Evolutionary conservation across 64 coral and sea anemone species (phyloP).

Genomic region (Anthopleura sola): DNA sequence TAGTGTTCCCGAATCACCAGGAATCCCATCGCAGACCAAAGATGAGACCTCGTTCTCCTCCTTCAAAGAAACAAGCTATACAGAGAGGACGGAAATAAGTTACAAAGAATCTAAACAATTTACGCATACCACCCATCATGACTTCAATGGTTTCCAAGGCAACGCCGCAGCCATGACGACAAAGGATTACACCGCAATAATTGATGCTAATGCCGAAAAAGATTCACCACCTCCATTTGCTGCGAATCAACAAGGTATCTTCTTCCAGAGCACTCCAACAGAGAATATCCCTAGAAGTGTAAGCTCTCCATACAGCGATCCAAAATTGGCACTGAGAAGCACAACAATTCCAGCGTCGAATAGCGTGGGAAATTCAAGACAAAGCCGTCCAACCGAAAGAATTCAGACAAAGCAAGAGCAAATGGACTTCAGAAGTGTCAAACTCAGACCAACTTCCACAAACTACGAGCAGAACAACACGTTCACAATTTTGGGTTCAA

Average conservation of each 20-base stretch:
- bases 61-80: background rate
- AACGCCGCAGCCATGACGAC: background rate
- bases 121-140: background rate
- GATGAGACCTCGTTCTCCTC: background rate
- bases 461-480: background rate
- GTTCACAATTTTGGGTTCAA: background rate
- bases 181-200: slow-evolving; percentile 2
- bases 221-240: background rate
- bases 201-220: background rate
- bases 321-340: background rate
- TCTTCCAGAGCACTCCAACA: background rate
- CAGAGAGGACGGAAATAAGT: background rate
- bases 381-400: background rate
- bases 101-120: background rate
- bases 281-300: background rate
- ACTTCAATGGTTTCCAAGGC: background rate
- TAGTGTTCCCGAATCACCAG: background rate
- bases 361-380: background rate
- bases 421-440: slow-evolving; percentile 5
- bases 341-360: background rate
- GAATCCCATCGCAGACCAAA: background rate
- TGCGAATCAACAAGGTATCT: background rate
- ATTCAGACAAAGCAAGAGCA: background rate
- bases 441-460: background rate
- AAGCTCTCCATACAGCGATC: background rate